Conservation (phyloP, 2,797 vertebrate genomes). For the Sebastes vulpes region DNA sequence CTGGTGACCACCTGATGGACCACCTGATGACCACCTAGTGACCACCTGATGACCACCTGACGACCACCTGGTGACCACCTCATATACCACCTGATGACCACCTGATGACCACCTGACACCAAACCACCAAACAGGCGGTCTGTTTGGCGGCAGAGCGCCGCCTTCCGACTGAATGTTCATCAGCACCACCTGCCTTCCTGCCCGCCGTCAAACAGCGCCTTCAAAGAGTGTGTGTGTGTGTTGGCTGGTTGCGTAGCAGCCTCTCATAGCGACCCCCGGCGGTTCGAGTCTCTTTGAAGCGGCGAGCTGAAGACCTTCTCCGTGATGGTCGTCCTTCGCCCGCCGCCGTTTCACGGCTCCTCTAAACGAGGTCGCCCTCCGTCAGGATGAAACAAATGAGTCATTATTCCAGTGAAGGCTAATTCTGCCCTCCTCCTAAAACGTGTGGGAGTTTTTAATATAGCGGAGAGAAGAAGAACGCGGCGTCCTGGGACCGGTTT, state of each 20-base stretch:
- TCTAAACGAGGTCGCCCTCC: conserved; percentile 27
- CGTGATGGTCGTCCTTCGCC: conserved; percentile 50
- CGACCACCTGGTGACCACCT: no score
- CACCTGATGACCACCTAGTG: no score
- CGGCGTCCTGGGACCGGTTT: conserved; percentile 79
- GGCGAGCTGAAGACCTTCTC: conserved; percentile 6
- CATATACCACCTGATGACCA: no score
- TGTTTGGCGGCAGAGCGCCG: conserved; percentile 38
- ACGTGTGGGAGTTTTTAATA: conserved; percentile 89
- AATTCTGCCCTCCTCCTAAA: conserved; percentile 77
- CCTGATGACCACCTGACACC: no score
- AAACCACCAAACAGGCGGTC: conserved; percentile 18
- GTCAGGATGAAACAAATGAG: conserved; percentile 79
- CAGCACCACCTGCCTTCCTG: conserved; percentile 65
- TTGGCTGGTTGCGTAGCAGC: conserved; percentile 7
- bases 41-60: no score
- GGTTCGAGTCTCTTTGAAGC: conserved; percentile 6
- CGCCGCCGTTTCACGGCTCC: conserved; percentile 19
- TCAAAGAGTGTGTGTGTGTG: conserved; percentile 24
- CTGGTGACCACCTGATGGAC: no score
- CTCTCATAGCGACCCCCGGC: not conserved
- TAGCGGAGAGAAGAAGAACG: conserved; percentile 78
- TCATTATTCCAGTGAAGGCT: conserved; percentile 80
- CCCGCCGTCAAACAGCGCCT: conserved; percentile 1
- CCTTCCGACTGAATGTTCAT: conserved; percentile 64